Evolutionary conservation across 2,888 invertebrate species (phyloP).

Genomic region (Criorhina ranunculi): DNA sequence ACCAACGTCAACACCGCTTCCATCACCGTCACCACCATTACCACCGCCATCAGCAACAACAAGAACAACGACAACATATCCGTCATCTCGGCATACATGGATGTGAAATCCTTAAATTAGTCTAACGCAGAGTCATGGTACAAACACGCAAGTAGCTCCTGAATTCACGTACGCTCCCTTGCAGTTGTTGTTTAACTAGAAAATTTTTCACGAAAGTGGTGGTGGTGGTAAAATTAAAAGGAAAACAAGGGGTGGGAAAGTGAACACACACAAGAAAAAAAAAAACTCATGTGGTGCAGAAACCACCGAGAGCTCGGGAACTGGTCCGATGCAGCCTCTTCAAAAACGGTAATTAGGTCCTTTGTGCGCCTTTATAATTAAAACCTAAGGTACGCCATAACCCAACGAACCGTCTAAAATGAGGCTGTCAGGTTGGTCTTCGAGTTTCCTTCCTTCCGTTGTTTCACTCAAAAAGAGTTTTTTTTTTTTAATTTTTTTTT

Average conservation of each 20-base stretch:
- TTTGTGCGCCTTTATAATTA: slow-evolving; percentile 77
- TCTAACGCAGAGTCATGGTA: slow-evolving; percentile 56
- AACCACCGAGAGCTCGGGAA: slow-evolving; percentile 57
- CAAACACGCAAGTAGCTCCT: slow-evolving; percentile 45
- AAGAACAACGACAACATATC: slow-evolving; percentile 59
- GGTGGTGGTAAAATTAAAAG: slow-evolving; percentile 55
- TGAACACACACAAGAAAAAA: slow-evolving; percentile 23
- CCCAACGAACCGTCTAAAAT: slow-evolving; percentile 75
- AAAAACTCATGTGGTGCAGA: slow-evolving; percentile 66
- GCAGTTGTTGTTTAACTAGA: slow-evolving; percentile 59
- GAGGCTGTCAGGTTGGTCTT: slow-evolving; percentile 75
- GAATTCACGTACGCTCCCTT: slow-evolving; percentile 9
- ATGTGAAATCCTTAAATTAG: slow-evolving; percentile 72
- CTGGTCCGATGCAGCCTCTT: slow-evolving; percentile 75
- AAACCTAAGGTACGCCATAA: slow-evolving; percentile 73
- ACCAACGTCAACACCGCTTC: slow-evolving; percentile 56
- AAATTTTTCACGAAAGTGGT: slow-evolving; percentile 54
- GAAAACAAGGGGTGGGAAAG: slow-evolving; percentile 47
- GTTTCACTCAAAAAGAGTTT: slow-evolving; percentile 17
- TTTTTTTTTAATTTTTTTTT: slow-evolving; percentile 14
- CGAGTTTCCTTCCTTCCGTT: slow-evolving; percentile 72
- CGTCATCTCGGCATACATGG: slow-evolving; percentile 32
- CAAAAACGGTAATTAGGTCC: slow-evolving; percentile 76
- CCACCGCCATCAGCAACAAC: slow-evolving; percentile 24
- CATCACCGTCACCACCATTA: slow-evolving; percentile 32